phyloP scores from a whole-genome alignment of 1,140 invertebrate species.

The Ganaspis sp. region DNA sequence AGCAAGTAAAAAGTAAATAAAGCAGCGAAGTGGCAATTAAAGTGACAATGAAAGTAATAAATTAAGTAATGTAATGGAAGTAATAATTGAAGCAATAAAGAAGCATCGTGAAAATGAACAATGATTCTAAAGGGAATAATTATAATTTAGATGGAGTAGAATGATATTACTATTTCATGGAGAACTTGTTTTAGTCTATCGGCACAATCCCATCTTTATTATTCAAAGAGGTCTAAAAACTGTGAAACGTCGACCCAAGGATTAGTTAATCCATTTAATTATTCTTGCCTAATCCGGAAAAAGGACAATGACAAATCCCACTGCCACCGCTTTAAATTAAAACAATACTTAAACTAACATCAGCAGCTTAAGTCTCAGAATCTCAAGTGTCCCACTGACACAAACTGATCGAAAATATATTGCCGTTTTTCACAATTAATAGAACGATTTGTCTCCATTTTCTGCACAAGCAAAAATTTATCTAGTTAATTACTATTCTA shows the following conservation, averaged over 20 bases:
- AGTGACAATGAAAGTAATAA: no score
- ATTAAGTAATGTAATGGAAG: no score
- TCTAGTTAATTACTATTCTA: neutral
- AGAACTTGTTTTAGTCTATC: neutral
- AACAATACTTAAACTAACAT: neutral
- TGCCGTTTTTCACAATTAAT: neutral
- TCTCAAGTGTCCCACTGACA: neutral
- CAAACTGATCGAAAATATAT: neutral
- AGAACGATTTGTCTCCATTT: neutral
- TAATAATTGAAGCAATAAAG: no score
- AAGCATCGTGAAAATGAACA: no score
- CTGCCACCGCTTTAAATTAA: slow-evolving; percentile 3
- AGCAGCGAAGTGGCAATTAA: no score
- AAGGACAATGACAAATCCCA: slow-evolving; percentile 19
- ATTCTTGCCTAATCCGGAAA: neutral
- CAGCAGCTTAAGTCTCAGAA: neutral
- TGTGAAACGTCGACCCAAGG: neutral
- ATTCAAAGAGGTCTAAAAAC: neutral
- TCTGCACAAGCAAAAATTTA: neutral
- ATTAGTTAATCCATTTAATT: slow-evolving; percentile 29
- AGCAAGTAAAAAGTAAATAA: no score
- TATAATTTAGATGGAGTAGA: neutral
- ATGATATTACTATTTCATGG: neutral
- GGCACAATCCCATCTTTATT: neutral
- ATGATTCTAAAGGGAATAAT: no score